These are phyloP conservation scores for Trochalopteron elliotii DNA, from an alignment of 2,113 vertebrate genomes.

Conservation along the genomic window DNA sequence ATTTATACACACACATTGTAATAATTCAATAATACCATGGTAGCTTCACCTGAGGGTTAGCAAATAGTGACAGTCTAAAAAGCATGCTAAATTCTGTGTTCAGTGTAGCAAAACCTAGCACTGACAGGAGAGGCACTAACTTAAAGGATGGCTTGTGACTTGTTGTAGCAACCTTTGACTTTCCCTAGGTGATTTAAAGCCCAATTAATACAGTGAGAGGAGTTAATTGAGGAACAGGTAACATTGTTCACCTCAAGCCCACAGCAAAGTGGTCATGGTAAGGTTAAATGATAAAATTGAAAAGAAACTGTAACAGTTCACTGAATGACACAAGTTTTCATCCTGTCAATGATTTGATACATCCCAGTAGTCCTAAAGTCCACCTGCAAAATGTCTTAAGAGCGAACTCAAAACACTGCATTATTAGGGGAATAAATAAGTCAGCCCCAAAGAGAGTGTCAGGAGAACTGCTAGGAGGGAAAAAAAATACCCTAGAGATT, in stretches of 20 bases:
- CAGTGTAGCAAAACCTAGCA: not conserved
- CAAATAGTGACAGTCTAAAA: not conserved
- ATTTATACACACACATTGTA: too few relatives aligned
- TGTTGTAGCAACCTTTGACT: not conserved
- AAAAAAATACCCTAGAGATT: not conserved
- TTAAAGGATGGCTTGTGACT: not conserved
- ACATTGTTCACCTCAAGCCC: not conserved
- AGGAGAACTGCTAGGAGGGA: not conserved
- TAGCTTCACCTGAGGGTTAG: not conserved
- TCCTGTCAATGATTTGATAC: not conserved
- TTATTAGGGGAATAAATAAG: not conserved
- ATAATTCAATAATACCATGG: not conserved
- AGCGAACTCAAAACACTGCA: not conserved
- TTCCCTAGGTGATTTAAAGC: not conserved
- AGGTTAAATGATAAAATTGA: not conserved
- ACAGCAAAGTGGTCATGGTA: accelerated
- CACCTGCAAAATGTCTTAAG: not conserved
- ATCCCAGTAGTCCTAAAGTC: not conserved
- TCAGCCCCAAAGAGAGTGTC: not conserved
- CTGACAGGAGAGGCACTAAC: not conserved
- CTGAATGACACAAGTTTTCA: not conserved
- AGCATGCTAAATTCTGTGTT: not conserved
- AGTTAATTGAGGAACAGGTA: not conserved
- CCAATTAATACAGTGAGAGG: not conserved
- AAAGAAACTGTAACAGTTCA: not conserved